Evolutionary conservation across 2,113 vertebrate genomes (phyloP).

Genomic region (Sylvilagus bachmani): DNA sequence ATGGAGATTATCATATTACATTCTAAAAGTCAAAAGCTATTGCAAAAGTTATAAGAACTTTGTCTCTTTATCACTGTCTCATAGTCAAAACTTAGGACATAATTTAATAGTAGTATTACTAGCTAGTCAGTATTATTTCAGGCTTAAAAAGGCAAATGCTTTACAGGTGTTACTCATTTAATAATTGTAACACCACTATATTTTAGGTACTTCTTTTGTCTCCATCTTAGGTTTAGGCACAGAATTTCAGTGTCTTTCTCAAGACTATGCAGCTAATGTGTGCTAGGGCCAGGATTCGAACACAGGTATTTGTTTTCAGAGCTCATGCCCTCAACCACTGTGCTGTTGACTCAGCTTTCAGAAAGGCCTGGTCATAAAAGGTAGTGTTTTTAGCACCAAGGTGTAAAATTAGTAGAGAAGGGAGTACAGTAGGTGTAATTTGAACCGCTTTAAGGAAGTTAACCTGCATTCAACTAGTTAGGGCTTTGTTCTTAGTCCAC

Average conservation of each 20-base stretch:
- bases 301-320: background rate
- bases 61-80: background rate
- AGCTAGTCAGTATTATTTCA: background rate
- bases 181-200: background rate
- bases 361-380: background rate
- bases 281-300: background rate
- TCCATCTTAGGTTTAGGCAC: background rate
- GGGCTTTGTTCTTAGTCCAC: background rate
- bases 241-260: background rate
- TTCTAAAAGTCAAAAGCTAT: background rate
- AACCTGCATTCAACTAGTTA: background rate
- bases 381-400: constrained; percentile 36
- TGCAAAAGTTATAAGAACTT: background rate
- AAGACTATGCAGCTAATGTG: background rate
- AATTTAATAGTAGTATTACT: background rate
- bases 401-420: background rate
- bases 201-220: background rate
- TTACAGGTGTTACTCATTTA: background rate
- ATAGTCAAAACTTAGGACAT: background rate
- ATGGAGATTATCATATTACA: background rate
- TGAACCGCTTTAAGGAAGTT: background rate
- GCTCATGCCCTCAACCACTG: background rate
- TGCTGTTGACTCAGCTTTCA: background rate
- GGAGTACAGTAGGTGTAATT: background rate
- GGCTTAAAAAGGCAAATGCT: background rate